Evolutionary conservation across 2,113 vertebrate genomes (phyloP).

Genomic region (Coturnix japonica): DNA sequence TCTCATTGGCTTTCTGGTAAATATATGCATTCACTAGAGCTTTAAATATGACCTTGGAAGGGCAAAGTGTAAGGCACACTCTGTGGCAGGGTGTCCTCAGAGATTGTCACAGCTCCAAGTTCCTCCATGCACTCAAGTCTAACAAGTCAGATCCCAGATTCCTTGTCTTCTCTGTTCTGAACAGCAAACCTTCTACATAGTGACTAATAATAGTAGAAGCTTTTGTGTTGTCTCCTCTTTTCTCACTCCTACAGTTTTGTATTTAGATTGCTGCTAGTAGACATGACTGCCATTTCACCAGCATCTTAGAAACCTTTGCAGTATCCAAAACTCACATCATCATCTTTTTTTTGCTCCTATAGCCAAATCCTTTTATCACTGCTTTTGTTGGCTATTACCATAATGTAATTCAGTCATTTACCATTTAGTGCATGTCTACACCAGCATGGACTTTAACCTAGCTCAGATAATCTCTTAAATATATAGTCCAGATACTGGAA

Average conservation of each 20-base stretch:
- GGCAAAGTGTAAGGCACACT: background rate
- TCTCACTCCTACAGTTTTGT: background rate
- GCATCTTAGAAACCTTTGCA: background rate
- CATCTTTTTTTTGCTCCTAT: background rate
- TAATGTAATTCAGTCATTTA: background rate
- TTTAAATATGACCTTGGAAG: slow-evolving; percentile 25
- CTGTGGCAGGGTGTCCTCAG: background rate
- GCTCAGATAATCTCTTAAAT: background rate
- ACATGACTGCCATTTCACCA: background rate
- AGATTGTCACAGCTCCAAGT: slow-evolving; percentile 8
- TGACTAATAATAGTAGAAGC: slow-evolving; percentile 18
- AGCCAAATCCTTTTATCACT: background rate
- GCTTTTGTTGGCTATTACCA: background rate
- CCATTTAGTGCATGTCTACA: background rate
- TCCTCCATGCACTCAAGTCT: background rate
- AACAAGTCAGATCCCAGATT: background rate
- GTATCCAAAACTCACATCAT: background rate
- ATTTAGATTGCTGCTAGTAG: slow-evolving; percentile 12
- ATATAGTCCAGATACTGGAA: background rate
- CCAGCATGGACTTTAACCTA: background rate
- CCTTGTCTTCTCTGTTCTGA: background rate
- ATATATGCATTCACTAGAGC: background rate
- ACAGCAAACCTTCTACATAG: background rate
- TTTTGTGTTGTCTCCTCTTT: background rate
- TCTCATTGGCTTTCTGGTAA: background rate